Evolutionary conservation across 1,140 invertebrate species (phyloP), one percentile per base, ranked within the genome.

Genomic region (Homarus americanus): DNA sequence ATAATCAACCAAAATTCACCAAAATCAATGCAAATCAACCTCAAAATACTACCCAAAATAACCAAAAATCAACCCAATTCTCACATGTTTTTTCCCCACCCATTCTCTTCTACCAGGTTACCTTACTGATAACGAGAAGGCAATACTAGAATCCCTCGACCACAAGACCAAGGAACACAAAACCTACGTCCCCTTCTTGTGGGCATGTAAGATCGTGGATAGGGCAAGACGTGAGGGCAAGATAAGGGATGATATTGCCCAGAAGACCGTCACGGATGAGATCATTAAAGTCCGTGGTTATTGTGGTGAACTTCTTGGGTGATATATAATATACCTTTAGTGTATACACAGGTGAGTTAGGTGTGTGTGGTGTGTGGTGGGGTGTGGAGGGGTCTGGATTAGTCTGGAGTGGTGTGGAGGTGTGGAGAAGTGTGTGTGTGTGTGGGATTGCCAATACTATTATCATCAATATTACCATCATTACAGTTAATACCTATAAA

Each of bases 251-350:
- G 69, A 36, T 20, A 20, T 82, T 0, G 40, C 88, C 12, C 88
- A 90, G 72, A 90, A 90, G 53, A 66, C 53, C 15, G 7, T 90
- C 0, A 90, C 79, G 9, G 88, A 90, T 63, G 88, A 90, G 34
- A 40, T 90, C 7, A 40, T 90, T 24, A 36, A 44, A 17, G 41
- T 90, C 20, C 69, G 88, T 15, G 88, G 88, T 9, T 76, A 40
- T 36, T 90, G 88, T 32, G 88, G 88, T 28, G 88, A 83, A 1
- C 69, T 83, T 5, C 36, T 90, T 72, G 88, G 88, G 5, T 88
- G 86, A 78, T 76, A 88, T 88, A 88, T 28, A 88, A 88, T 73
- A 88, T 88, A 17, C 86, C 86, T n/a, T 78, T 88, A 10, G 86
- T 88, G 1, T 88, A 88, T 24, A 88, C 86, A 40, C 86, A 88